Percentiles rank a stretch among this genome's conserved stretches.
These are phyloP conservation scores for Carcina quercana DNA, from an alignment of 2,888 invertebrate genomes.

Conservation along the genomic window DNA sequence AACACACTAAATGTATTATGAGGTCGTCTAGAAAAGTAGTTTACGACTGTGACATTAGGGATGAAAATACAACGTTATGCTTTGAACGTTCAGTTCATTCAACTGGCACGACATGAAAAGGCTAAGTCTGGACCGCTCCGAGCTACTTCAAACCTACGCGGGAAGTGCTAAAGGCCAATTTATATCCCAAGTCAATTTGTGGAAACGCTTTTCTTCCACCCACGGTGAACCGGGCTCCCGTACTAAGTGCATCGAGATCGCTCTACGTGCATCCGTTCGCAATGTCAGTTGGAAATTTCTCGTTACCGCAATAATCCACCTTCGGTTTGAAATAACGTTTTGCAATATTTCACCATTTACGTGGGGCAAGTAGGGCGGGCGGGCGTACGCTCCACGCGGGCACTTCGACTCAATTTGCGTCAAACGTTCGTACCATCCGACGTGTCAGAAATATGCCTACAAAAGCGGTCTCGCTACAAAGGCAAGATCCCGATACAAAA, in stretches of 20 bases:
- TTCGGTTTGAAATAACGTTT: constrained; percentile 45
- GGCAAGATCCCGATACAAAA: no score
- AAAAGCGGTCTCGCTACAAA: no score
- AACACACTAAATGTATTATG: no score
- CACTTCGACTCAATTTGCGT: constrained; percentile 5
- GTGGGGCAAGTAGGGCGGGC: constrained; percentile 17
- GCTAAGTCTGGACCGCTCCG: constrained; percentile 16
- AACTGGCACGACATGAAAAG: no score
- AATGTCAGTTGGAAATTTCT: constrained; percentile 68
- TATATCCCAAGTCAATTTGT: constrained; percentile 3
- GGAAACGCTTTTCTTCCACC: constrained; percentile 24
- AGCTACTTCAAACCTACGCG: constrained; percentile 21
- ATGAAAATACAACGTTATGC: no score
- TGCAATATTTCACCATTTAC: constrained; percentile 56
- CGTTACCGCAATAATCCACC: constrained; percentile 68
- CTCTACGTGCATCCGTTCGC: constrained; percentile 61
- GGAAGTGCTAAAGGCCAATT: constrained; percentile 15
- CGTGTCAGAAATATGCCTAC: constrained; percentile 5
- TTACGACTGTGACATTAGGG: no score
- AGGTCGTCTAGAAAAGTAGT: no score
- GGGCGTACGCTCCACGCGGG: neutral
- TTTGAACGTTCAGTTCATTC: no score
- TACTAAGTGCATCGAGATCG: constrained; percentile 67
- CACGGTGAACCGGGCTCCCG: constrained; percentile 24
- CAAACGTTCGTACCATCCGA: constrained; percentile 6